phyloP scores from a whole-genome alignment of 2,797 vertebrate genomes.

The Macropus fuliginosus region DNA sequence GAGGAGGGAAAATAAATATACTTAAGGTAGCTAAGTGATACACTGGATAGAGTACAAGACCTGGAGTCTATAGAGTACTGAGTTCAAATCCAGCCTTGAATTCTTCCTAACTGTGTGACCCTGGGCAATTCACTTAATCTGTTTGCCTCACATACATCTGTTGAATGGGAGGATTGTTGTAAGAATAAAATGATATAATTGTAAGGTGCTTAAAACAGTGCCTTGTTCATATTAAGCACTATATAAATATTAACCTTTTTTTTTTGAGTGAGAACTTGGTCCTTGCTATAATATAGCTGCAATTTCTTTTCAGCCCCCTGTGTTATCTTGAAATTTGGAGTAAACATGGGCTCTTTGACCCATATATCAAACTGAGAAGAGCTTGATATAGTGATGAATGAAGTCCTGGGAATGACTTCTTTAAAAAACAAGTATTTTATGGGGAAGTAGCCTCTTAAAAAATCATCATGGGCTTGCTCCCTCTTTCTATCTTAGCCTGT shows the following conservation, averaged over 20 bases:
- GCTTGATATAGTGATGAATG: too few relatives aligned
- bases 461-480: too few relatives aligned
- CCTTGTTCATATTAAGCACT: background rate
- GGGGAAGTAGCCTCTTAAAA: too few relatives aligned
- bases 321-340: background rate
- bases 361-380: background rate
- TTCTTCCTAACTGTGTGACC: background rate
- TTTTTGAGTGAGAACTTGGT: background rate
- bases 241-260: background rate
- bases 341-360: background rate
- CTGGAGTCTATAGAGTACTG: background rate
- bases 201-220: background rate
- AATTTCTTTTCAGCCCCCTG: background rate
- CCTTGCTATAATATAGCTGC: background rate
- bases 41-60: too few relatives aligned
- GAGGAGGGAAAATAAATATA: background rate
- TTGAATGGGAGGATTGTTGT: background rate
- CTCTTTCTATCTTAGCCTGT: too few relatives aligned
- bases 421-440: too few relatives aligned
- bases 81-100: background rate
- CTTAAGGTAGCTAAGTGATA: background rate
- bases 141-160: background rate
- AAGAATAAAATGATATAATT: background rate
- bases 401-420: too few relatives aligned
- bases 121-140: too few relatives aligned